phyloP scores from a whole-genome alignment of 92 coral and sea anemone species.

The Actinostola sp. region DNA sequence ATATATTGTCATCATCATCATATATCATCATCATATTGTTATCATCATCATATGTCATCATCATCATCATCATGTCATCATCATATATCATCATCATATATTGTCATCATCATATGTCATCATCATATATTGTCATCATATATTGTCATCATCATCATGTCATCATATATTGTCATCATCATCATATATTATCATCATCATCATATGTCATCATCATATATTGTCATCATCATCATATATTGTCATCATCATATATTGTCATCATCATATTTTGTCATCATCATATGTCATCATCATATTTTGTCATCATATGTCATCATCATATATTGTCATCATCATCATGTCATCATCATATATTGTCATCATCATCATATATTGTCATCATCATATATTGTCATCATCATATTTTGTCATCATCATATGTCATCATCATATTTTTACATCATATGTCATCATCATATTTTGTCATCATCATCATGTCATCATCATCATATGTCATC shows the following conservation, averaged over 20 bases:
- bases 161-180: conserved; percentile 7
- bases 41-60: background rate
- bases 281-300: background rate
- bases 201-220: background rate
- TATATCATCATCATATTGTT: too few species aligned
- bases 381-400: too few species aligned
- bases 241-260: too few species aligned
- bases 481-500: background rate
- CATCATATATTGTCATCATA: too few species aligned
- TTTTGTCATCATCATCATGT: background rate
- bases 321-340: too few species aligned
- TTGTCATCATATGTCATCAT: conserved; percentile 1
- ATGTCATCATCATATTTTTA: too few species aligned
- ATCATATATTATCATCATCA: conserved; percentile 3
- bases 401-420: background rate
- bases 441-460: conserved; percentile 1
- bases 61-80: conserved; percentile 3
- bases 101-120: background rate
- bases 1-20: too few species aligned
- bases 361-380: too few species aligned
- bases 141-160: background rate
- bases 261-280: too few species aligned
- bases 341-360: background rate
- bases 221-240: background rate
- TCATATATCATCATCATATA: background rate